Conservation (phyloP, 2,888 invertebrate species). For the Odontomyia ornata region DNA sequence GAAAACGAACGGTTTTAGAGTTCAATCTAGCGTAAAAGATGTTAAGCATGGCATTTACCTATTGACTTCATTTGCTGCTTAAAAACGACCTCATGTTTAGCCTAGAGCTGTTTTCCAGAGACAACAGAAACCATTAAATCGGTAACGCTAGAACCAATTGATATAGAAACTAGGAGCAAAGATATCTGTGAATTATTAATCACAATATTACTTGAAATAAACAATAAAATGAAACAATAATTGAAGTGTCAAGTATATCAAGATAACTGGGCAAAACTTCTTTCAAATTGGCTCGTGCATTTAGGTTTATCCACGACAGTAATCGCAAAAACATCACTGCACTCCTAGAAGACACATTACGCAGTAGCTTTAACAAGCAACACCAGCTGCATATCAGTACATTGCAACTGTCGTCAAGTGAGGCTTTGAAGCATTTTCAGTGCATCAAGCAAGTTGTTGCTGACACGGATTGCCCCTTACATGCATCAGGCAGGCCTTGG, state of each 20-base stretch:
- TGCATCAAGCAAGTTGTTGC: constrained; percentile 60
- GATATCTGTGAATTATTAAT: constrained; percentile 80
- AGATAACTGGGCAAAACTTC: constrained; percentile 81
- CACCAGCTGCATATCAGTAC: constrained; percentile 52
- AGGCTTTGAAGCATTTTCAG: constrained; percentile 48
- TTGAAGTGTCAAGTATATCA: constrained; percentile 90
- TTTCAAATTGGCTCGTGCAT: constrained; percentile 93
- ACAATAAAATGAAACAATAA: constrained; percentile 99
- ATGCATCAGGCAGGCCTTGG: constrained; percentile 46
- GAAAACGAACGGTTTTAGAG: constrained; percentile 68
- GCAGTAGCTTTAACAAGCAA: constrained; percentile 69
- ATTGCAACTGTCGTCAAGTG: constrained; percentile 54
- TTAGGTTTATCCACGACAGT: constrained; percentile 97
- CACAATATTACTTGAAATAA: constrained; percentile 96
- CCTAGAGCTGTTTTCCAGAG: constrained; percentile 81
- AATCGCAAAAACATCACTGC: constrained; percentile 89
- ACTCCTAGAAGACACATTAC: constrained; percentile 85
- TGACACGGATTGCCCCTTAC: constrained; percentile 50
- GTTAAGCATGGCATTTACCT: constrained; percentile 99
- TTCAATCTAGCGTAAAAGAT: constrained; percentile 88
- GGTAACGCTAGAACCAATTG: constrained; percentile 84
- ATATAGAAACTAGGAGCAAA: constrained; percentile 86
- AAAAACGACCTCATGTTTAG: constrained; percentile 75
- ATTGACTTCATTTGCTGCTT: constrained; percentile 87
- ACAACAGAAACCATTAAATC: constrained; percentile 81